Percentiles rank a stretch among this genome's conserved stretches.
phyloP scores from a whole-genome alignment of 2,888 invertebrate genomes.

The Isoperla grammatica region DNA sequence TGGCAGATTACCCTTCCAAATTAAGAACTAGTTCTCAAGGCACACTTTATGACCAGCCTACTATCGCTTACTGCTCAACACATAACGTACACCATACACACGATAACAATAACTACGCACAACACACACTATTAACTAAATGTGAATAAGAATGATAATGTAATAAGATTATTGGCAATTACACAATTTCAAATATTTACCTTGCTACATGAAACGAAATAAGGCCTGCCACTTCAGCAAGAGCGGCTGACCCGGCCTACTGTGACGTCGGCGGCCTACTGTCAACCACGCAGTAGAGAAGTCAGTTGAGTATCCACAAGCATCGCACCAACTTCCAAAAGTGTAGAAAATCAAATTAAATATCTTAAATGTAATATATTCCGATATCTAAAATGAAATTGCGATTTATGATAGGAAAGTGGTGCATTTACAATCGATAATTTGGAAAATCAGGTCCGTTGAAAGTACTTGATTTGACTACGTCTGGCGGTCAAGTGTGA shows the following conservation, averaged over 20 bases:
- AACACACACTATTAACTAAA: too few relatives aligned
- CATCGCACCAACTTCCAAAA: conserved; percentile 18
- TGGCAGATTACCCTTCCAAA: conserved; percentile 28
- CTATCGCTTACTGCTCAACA: neutral
- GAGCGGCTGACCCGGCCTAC: conserved; percentile 35
- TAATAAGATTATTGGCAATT: conserved; percentile 21
- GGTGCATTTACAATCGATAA: neutral
- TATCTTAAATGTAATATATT: neutral
- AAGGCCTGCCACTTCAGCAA: conserved; percentile 34
- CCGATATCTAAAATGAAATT: neutral
- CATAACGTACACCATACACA: neutral
- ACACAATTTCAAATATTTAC: conserved; percentile 40
- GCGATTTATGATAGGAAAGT: neutral
- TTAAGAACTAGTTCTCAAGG: conserved; percentile 21
- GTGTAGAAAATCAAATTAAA: neutral
- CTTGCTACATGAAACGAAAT: conserved; percentile 40
- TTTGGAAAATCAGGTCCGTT: neutral
- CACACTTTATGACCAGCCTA: conserved; percentile 20
- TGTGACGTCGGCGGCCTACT: conserved; percentile 38
- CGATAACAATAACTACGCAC: conserved; percentile 1
- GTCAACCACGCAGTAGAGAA: conserved; percentile 36
- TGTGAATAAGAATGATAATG: conserved; percentile 23
- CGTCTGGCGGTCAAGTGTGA: conserved; percentile 22
- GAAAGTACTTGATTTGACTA: conserved; percentile 22
- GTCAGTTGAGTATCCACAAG: conserved; percentile 21